phyloP scores from a whole-genome alignment of 2,888 invertebrate genomes.

The Blera fallax region DNA sequence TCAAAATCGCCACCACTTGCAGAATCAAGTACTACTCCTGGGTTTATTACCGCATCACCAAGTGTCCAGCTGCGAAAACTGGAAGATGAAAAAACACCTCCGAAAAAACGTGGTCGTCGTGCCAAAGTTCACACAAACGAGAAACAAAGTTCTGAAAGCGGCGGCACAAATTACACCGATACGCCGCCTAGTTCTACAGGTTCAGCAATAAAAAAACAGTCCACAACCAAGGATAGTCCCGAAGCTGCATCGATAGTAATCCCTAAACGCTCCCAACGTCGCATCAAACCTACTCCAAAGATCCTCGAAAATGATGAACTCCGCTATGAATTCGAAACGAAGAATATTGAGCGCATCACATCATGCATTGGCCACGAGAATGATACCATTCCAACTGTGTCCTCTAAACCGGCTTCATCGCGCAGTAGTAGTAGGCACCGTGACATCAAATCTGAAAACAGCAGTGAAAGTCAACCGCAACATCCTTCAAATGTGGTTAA shows the following conservation, averaged over 20 bases:
- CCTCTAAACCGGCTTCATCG: conserved; percentile 27
- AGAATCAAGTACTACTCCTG: conserved; percentile 6
- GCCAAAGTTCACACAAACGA: conserved; percentile 75
- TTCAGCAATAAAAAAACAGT: conserved; percentile 41
- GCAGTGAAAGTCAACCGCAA: conserved; percentile 74
- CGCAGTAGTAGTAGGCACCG: conserved; percentile 64
- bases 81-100: conserved; percentile 78
- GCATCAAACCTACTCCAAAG: conserved; percentile 87
- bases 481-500: conserved; percentile 76
- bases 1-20: conserved; percentile 30
- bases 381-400: conserved; percentile 17
- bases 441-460: conserved; percentile 65
- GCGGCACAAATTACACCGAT: conserved; percentile 5
- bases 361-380: conserved; percentile 70
- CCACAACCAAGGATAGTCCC: conserved; percentile 86
- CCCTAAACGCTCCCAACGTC: conserved; percentile 83
- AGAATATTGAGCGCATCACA: conserved; percentile 84
- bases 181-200: conserved; percentile 17
- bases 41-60: conserved; percentile 26
- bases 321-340: conserved; percentile 84
- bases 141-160: conserved; percentile 24
- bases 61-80: conserved; percentile 61
- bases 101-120: conserved; percentile 81
- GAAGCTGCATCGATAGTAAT: conserved; percentile 82
- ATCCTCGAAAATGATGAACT: conserved; percentile 86